Conservation (phyloP, 64 coral and sea anemone genomes). For the Exaiptasia diaphana region DNA sequence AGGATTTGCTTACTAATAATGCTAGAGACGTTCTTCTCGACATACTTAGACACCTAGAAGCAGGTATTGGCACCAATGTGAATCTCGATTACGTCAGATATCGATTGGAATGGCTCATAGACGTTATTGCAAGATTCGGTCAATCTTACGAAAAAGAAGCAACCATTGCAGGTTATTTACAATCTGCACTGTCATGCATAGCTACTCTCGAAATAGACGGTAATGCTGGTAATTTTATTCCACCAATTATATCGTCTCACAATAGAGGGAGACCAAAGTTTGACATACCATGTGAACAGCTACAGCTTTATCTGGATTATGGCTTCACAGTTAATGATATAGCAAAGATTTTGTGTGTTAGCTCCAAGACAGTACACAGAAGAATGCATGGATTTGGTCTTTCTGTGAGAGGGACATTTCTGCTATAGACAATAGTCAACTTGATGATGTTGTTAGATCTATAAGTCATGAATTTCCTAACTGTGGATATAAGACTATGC, state of each 20-base stretch:
- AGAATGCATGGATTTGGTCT: conserved; percentile 44
- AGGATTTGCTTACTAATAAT: conserved; percentile 15
- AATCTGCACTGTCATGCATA: conserved; percentile 33
- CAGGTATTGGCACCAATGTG: neutral
- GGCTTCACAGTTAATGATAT: conserved; percentile 34
- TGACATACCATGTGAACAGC: conserved; percentile 38
- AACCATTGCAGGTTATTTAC: conserved; percentile 38
- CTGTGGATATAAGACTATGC: conserved; percentile 53
- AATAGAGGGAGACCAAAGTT: conserved; percentile 45
- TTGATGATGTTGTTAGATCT: conserved; percentile 37
- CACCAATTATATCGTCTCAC: neutral
- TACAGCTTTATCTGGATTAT: conserved; percentile 39
- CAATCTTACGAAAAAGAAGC: conserved; percentile 19
- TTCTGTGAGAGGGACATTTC: conserved; percentile 36
- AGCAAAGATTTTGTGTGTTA: conserved; percentile 40
- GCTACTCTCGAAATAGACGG: conserved; percentile 12
- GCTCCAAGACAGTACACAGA: conserved; percentile 42
- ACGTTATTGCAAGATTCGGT: conserved; percentile 28
- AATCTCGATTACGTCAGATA: conserved; percentile 50
- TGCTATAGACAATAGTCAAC: conserved; percentile 8
- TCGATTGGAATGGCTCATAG: conserved; percentile 52
- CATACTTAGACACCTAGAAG: conserved; percentile 3
- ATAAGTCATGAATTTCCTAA: conserved; percentile 54
- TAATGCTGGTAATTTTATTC: neutral
- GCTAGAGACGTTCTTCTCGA: conserved; percentile 11